Evolutionary conservation across 2,113 vertebrate species (phyloP).

Genomic region (Trochalopteron elliotii): DNA sequence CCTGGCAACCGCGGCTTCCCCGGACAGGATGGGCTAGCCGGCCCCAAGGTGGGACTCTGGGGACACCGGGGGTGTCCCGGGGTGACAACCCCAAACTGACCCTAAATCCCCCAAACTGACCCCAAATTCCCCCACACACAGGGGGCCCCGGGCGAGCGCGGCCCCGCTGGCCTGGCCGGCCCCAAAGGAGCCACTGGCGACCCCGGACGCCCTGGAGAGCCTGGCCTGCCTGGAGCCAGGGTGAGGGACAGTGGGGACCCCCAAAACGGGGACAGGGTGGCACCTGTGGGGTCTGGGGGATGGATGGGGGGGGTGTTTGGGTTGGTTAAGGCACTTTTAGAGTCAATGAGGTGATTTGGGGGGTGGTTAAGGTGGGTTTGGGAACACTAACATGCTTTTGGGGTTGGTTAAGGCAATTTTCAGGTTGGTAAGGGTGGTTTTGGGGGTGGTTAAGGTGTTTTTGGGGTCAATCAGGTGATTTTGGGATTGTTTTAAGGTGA

Average conservation of each 20-base stretch:
- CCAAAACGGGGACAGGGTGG: fast-evolving
- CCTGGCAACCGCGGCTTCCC: conserved; percentile 96
- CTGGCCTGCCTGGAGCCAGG: conserved; percentile 91
- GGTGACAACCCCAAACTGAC: background rate
- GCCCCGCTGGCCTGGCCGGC: conserved; percentile 84
- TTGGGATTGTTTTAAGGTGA: background rate
- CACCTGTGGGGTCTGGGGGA: background rate
- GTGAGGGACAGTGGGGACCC: conserved; percentile 47
- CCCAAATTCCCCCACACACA: background rate
- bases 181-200: conserved; percentile 90
- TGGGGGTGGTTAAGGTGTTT: background rate
- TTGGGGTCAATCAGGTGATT: background rate
- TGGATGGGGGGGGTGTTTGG: no score
- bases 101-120: background rate
- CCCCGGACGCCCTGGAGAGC: conserved; percentile 91
- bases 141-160: conserved; percentile 94
- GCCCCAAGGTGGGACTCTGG: conserved; percentile 83
- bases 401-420: background rate
- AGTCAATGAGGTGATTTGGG: no score
- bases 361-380: background rate
- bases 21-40: conserved; percentile 92
- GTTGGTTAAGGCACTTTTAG: background rate
- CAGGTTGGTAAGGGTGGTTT: background rate
- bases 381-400: background rate
- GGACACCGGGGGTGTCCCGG: fast-evolving